phyloP scores from a whole-genome alignment of 2,113 vertebrate species.

The Callionymus lyra region DNA sequence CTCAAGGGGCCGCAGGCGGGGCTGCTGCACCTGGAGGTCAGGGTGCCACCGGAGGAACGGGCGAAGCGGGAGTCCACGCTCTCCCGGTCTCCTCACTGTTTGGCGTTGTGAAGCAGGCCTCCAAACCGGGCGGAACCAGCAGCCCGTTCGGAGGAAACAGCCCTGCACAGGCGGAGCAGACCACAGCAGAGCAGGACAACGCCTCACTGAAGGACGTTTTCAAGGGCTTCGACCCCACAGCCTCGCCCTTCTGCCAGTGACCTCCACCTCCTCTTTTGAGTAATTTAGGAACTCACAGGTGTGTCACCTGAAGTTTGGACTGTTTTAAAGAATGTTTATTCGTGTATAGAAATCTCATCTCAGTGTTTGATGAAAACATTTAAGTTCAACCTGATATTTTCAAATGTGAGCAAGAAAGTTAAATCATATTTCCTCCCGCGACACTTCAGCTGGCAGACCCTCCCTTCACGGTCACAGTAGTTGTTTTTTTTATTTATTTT shows the following conservation, averaged over 20 bases:
- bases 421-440: background rate
- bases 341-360: slow-evolving; percentile 52
- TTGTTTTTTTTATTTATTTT: slow-evolving; percentile 45
- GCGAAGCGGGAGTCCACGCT: slow-evolving; percentile 71
- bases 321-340: slow-evolving; percentile 67
- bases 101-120: slow-evolving; percentile 73
- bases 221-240: slow-evolving; percentile 93
- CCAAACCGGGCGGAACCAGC: slow-evolving; percentile 67
- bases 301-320: slow-evolving; percentile 41
- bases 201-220: slow-evolving; percentile 91
- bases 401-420: background rate
- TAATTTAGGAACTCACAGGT: slow-evolving; percentile 9
- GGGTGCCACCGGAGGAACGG: slow-evolving; percentile 19
- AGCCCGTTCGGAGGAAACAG: slow-evolving; percentile 84
- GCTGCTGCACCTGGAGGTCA: slow-evolving; percentile 18
- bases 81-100: slow-evolving; percentile 80
- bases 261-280: background rate
- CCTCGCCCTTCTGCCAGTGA: slow-evolving; percentile 92
- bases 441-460: background rate
- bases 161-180: slow-evolving; percentile 66
- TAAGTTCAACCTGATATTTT: slow-evolving; percentile 12
- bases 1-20: slow-evolving; percentile 29
- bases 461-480: background rate
- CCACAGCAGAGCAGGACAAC: slow-evolving; percentile 71
- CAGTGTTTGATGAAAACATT: slow-evolving; percentile 31